Conservation (phyloP, 35 echinoderm and acorn worm species). For the Apostichopus parvimensis region DNA sequence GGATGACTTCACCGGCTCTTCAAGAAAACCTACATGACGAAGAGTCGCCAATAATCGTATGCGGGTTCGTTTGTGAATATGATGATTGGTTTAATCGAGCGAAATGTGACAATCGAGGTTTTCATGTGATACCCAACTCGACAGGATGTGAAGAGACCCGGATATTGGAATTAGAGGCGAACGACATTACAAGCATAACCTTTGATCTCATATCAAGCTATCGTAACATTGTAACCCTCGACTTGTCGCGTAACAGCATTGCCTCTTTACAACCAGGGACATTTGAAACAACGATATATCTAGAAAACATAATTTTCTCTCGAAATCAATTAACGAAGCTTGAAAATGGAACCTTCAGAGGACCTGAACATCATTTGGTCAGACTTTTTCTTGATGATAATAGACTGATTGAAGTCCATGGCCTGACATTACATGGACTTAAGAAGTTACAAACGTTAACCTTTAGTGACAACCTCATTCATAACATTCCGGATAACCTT, state of each 20-base stretch:
- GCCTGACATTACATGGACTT: background rate
- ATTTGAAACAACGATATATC: background rate
- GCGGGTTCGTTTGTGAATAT: background rate
- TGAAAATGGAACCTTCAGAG: background rate
- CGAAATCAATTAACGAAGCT: constrained; percentile 7
- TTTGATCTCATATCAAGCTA: background rate
- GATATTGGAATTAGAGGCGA: background rate
- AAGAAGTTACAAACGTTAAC: background rate
- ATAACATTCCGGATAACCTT: background rate
- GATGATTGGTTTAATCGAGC: constrained; percentile 16
- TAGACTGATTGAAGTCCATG: background rate
- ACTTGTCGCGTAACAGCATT: background rate
- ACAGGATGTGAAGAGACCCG: constrained; percentile 1
- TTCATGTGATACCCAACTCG: background rate
- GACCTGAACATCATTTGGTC: background rate
- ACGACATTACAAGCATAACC: background rate
- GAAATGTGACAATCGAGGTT: background rate
- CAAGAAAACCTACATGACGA: no score
- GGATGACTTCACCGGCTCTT: no score
- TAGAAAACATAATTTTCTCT: background rate
- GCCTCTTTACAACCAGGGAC: background rate
- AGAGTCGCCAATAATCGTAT: background rate
- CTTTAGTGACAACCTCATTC: background rate
- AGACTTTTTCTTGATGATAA: background rate
- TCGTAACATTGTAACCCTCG: background rate